Base-by-base conservation (phyloP, 2,113 vertebrate genomes). In the Nansenia antarctica region DNA sequence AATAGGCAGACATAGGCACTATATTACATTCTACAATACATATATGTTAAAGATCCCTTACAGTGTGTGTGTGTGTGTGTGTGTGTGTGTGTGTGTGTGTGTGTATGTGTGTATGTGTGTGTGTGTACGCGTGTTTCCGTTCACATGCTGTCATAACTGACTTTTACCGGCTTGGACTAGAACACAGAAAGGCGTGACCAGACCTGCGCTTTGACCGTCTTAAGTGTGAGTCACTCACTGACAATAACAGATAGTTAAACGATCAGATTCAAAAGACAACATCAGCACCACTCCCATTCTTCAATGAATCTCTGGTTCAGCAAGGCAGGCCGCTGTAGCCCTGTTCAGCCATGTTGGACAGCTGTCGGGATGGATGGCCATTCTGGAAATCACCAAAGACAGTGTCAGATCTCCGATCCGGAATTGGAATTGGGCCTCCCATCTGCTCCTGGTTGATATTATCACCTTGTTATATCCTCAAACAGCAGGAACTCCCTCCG, bases 361-460 rank as follows among this genome's bases (percentile, higher is more conserved):
- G 39, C 3, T 42, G 39, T 18, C 18, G 39, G 14, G 39, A 15
- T 18, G 18, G 39, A 18, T 42, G 39, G 42, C 26, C 53, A 27
- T 29, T 55, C 27, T 55, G 53, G 14, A 55, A 55, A 26, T 3
- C 26, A 14, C 12, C 24, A 55, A 29, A 24, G 12, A 5, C 14
- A 47, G 14, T 18, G 4, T 3, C 22, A 29, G 24, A 55, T 27
- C 22, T 29, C 26, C 9, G 26, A 29, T 14, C 11, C 53, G 27
- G 53, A 22, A 27, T 55, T 29, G 53, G 53, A 55, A 29, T 47
- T 5, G 14, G n/a, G 42, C 12, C 6, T 59, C 20, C 29, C 29
- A 59, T 30, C 29, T 59, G 57, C 30, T 59, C 11, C 57, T 59
- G 11, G 12, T 55, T 55, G 57, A 59, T 59, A 32, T 59, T 59